A percentile compares a stretch with the other conserved stretches of the same genome.
Conservation (phyloP, 2,888 invertebrate species). For the Dasysyrphus albostriatus region DNA sequence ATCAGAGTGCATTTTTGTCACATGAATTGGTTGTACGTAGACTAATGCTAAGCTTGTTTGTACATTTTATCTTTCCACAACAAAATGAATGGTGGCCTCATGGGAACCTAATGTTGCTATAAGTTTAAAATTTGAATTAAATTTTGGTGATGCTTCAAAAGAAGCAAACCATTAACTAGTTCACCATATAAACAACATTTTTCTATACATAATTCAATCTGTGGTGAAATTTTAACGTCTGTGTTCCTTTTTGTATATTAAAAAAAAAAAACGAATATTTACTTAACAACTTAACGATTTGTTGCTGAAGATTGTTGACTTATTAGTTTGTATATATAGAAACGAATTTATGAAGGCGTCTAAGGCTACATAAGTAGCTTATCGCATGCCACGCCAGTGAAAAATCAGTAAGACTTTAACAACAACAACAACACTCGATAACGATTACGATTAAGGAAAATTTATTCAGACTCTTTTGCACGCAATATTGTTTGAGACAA, state of each 20-base stretch:
- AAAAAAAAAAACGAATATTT: neutral
- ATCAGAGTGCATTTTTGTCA: constrained; percentile 22
- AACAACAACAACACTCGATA: neutral
- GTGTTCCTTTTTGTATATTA: constrained; percentile 1
- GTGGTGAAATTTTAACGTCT: constrained; percentile 52
- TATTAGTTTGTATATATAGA: constrained; percentile 42
- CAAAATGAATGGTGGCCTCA: constrained; percentile 35
- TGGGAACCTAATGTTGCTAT: constrained; percentile 72
- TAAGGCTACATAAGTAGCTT: constrained; percentile 40
- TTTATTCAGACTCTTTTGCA: constrained; percentile 4
- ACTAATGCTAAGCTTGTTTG: neutral
- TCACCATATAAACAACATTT: constrained; percentile 7
- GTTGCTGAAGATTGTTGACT: constrained; percentile 35
- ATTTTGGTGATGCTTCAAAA: constrained; percentile 59
- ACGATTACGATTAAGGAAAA: constrained; percentile 27
- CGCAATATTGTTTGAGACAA: constrained; percentile 51
- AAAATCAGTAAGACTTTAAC: constrained; percentile 37
- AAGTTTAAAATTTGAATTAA: constrained; percentile 60
- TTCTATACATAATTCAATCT: neutral
- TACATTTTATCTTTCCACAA: neutral
- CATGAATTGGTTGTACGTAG: neutral
- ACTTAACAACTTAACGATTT: constrained; percentile 51
- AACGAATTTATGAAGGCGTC: constrained; percentile 34
- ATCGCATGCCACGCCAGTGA: constrained; percentile 13
- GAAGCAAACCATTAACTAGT: constrained; percentile 50